phyloP scores from a whole-genome alignment of 2,113 vertebrate species.

The Poicephalus gulielmi region DNA sequence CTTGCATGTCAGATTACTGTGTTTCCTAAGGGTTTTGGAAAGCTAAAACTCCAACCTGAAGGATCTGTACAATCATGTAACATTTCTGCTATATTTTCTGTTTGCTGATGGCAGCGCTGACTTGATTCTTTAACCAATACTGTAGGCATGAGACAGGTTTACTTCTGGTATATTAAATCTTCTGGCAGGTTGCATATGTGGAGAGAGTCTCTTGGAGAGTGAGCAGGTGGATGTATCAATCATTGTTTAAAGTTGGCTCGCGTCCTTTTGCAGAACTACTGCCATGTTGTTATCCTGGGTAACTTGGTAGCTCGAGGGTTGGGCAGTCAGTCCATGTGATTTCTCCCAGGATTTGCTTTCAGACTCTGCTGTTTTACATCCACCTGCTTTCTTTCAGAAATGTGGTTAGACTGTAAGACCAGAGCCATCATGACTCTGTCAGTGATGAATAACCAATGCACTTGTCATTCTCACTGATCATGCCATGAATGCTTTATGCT shows the following conservation, averaged over 20 bases:
- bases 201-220: background rate
- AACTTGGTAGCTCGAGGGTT: background rate
- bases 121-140: background rate
- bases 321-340: background rate
- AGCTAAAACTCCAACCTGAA: background rate
- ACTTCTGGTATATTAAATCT: background rate
- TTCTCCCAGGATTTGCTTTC: slow-evolving; percentile 8
- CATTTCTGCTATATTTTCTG: background rate
- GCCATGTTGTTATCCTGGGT: background rate
- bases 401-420: background rate
- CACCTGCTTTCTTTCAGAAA: slow-evolving; percentile 35
- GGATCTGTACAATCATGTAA: background rate
- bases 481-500: background rate
- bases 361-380: background rate
- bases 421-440: background rate
- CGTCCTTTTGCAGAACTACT: background rate
- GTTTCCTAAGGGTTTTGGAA: background rate
- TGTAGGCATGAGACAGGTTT: background rate
- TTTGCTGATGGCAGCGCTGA: background rate
- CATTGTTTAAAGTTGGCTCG: slow-evolving; percentile 20
- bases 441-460: slow-evolving; percentile 18
- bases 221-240: slow-evolving; percentile 33
- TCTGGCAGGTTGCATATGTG: slow-evolving; percentile 28
- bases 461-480: background rate
- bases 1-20: background rate